Evolutionary conservation across 2,113 vertebrate genomes (phyloP).

Genomic region (Callionymus lyra): DNA sequence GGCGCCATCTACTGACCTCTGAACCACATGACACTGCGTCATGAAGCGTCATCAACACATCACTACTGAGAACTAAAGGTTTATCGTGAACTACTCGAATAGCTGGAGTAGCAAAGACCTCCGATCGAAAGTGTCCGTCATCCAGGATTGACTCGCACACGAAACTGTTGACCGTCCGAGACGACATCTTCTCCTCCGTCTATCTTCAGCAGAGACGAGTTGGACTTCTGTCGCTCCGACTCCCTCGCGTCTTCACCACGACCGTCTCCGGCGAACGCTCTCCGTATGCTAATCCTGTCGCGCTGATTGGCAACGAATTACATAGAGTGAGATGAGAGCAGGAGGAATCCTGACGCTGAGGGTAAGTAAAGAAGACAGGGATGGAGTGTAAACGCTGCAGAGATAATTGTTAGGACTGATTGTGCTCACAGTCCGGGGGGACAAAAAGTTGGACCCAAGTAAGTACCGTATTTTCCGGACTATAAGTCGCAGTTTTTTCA

Average conservation of each 20-base stretch:
- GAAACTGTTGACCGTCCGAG: too few species aligned
- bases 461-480: not conserved
- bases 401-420: constrained; percentile 19
- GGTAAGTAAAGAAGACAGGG: constrained; percentile 34
- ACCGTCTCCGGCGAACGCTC: constrained; percentile 17
- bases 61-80: too few species aligned
- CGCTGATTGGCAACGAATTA: constrained; percentile 43
- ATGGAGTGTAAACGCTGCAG: constrained; percentile 29
- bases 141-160: too few species aligned
- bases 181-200: too few species aligned
- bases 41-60: too few species aligned
- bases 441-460: constrained; percentile 25
- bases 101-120: too few species aligned
- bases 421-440: constrained; percentile 6
- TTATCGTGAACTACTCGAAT: too few species aligned
- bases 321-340: constrained; percentile 12
- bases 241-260: constrained; percentile 17
- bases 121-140: too few species aligned
- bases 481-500: too few species aligned
- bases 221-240: not conserved
- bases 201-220: too few species aligned
- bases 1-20: too few species aligned
- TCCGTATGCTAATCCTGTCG: constrained; percentile 31
- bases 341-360: constrained; percentile 18
- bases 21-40: too few species aligned